Evolutionary conservation across 1,140 invertebrate species (phyloP), one percentile per base, ranked within the genome.

Genomic region (Zaprionus davidi): DNA sequence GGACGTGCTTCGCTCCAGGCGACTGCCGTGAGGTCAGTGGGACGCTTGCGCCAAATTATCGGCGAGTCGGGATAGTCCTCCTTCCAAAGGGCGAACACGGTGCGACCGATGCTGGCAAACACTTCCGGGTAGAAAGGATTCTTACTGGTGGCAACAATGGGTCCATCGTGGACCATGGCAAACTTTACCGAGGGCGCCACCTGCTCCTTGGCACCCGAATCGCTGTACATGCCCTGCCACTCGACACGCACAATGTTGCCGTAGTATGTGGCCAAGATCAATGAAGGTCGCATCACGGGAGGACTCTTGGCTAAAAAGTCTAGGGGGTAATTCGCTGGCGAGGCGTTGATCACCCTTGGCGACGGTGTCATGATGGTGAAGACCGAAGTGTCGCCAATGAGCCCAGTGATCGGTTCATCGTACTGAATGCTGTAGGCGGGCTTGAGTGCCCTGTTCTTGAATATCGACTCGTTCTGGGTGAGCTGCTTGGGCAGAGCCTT

Each of bases 81-180:
- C 36, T 92, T 92, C 95, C 95, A 95, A 12, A 95, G 63, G 0
- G 94, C 94, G 74, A 95, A 94, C 24, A 94, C 83, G 58, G 91
- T 94, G 15, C 95, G 94, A 1, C 95, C 95, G 4, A 95, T 90
- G 0, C 94, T 94, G 2, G 95, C 88, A 46, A 95, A 93, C 5
- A 95, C 71, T 57, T 94, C 90, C 7, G 90, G 82, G 12, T 94
- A 91, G 69, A 94, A 94, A 7, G 93, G 93, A 78, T 95, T 95
- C 85, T 94, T 94, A 34, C 94, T 82, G 4, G 94, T 83, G 26
- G 94, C 92, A 1, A 93, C 93, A 15, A 96, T 86, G 3, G 95
- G 94, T 0, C 96, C 96, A 81, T 96, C 95, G 79, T 97, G 96
- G 59, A 95, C 94, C 41, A 68, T 83, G 92, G 73, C 93, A 93